A percentile compares a stretch with the other conserved stretches of the same genome.
phyloP scores from a whole-genome alignment of 2,113 vertebrate genomes.

The Periophthalmus modestus region DNA sequence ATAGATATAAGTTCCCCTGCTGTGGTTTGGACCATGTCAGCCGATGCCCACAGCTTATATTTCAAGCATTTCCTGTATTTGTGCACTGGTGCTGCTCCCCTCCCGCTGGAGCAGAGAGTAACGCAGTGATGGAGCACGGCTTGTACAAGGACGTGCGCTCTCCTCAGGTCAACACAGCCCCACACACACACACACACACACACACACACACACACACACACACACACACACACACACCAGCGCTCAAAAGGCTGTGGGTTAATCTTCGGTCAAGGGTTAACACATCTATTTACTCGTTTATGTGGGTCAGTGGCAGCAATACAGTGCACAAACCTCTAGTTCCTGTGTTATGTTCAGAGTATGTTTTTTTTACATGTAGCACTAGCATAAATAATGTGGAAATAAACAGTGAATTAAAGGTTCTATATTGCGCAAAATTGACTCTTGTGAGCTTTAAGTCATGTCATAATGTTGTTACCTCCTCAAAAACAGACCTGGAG shows the following conservation, averaged over 20 bases:
- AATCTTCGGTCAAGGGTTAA: constrained; percentile 40
- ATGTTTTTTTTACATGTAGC: no score
- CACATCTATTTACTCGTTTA: constrained; percentile 42
- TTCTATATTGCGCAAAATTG: no score
- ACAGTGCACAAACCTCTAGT: constrained; percentile 1
- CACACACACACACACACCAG: not conserved
- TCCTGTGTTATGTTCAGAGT: not conserved
- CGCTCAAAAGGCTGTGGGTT: constrained; percentile 55
- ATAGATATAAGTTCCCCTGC: not conserved
- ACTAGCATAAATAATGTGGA: no score
- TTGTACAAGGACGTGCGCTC: constrained; percentile 44
- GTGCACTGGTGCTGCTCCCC: constrained; percentile 22
- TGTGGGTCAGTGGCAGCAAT: constrained; percentile 15
- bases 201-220: constrained; percentile 6
- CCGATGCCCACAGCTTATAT: constrained; percentile 8
- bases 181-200: not conserved
- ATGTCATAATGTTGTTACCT: no score
- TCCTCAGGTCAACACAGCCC: constrained; percentile 12
- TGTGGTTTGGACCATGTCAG: constrained; percentile 11
- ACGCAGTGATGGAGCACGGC: constrained; percentile 36
- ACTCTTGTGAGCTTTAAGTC: no score
- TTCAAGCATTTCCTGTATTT: constrained; percentile 30
- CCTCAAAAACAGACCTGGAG: no score
- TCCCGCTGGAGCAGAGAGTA: constrained; percentile 40
- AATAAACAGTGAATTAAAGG: not conserved